A percentile compares a stretch with the other conserved stretches of the same genome.
These are phyloP conservation scores for Notiomystis cincta DNA, from an alignment of 2,113 vertebrate species.

Conservation along the genomic window DNA sequence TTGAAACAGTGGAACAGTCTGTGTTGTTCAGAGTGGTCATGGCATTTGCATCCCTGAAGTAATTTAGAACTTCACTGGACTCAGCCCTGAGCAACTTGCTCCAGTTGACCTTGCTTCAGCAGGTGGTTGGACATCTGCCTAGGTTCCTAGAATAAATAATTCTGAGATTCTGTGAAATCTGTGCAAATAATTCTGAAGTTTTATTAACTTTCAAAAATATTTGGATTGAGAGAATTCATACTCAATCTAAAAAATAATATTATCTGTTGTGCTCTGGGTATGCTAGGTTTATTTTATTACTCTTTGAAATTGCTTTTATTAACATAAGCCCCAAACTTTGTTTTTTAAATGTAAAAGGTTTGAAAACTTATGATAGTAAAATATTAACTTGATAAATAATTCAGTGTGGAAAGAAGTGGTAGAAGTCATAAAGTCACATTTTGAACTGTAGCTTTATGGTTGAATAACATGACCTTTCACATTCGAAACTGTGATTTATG, in stretches of 20 bases:
- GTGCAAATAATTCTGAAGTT: background rate
- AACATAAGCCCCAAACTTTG: background rate
- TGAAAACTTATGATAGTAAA: background rate
- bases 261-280: background rate
- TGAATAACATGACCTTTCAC: background rate
- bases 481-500: background rate
- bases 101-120: background rate
- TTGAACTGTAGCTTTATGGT: background rate
- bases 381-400: conserved; percentile 18
- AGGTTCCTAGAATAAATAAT: background rate
- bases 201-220: background rate
- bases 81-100: background rate
- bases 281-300: background rate
- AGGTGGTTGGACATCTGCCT: background rate
- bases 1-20: background rate
- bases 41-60: background rate
- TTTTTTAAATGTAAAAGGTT: background rate
- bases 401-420: background rate
- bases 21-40: rapidly evolving
- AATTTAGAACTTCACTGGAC: background rate
- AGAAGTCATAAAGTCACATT: background rate
- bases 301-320: background rate
- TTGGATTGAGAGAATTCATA: background rate
- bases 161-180: background rate
- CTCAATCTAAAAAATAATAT: background rate